phyloP scores from a whole-genome alignment of 2,113 vertebrate species.

The Cyrtonyx montezumae region DNA sequence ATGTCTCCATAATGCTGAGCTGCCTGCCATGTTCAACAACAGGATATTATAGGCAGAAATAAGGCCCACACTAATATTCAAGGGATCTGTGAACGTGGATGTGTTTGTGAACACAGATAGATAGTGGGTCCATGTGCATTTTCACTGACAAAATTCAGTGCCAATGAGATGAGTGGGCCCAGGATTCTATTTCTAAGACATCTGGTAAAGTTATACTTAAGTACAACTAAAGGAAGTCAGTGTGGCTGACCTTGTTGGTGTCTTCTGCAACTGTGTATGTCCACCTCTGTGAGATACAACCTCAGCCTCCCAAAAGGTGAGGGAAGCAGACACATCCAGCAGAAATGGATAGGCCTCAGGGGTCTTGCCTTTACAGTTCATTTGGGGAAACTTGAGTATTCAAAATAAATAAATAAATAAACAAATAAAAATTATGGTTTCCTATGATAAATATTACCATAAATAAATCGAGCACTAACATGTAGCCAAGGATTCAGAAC shows the following conservation, averaged over 20 bases:
- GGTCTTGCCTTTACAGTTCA: not conserved
- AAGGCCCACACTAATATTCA: not conserved
- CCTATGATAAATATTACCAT: not conserved
- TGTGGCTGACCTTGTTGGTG: fast-evolving
- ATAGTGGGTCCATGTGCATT: fast-evolving
- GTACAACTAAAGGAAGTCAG: not conserved
- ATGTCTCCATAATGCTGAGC: no score
- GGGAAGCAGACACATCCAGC: not conserved
- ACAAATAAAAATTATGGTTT: not conserved
- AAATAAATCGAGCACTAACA: not conserved
- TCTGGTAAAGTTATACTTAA: not conserved
- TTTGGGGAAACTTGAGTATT: not conserved
- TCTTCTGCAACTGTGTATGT: not conserved
- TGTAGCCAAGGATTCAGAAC: not conserved
- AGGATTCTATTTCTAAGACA: not conserved
- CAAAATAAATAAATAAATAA: not conserved
- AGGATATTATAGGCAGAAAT: not conserved
- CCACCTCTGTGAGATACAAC: not conserved
- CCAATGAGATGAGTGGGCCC: not conserved
- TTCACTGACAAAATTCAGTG: not conserved
- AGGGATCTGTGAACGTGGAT: not conserved
- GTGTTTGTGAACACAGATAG: not conserved
- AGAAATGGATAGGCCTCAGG: not conserved
- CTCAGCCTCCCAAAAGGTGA: not conserved
- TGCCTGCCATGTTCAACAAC: no score